Evolutionary conservation across 2,888 invertebrate species (phyloP).

Genomic region (Diarsia rubi): DNA sequence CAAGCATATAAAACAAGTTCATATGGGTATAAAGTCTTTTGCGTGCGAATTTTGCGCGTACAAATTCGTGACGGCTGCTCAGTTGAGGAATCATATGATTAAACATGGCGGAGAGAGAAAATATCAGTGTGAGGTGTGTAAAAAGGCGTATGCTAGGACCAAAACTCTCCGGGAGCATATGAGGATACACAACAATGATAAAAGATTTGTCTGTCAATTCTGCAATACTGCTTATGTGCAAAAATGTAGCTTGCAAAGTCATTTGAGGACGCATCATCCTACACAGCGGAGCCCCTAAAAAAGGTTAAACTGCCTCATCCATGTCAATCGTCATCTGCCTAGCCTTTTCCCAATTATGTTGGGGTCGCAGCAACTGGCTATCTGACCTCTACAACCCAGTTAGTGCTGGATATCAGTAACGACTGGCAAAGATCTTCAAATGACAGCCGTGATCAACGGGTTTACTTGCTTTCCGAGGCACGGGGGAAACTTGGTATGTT

Average conservation of each 20-base stretch:
- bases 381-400: too few species aligned
- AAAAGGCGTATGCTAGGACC: slow-evolving; percentile 83
- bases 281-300: slow-evolving; percentile 71
- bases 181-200: slow-evolving; percentile 85
- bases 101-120: slow-evolving; percentile 81
- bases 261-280: slow-evolving; percentile 84
- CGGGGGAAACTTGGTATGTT: too few species aligned
- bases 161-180: slow-evolving; percentile 84
- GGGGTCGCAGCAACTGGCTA: too few species aligned
- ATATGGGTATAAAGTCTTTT: slow-evolving; percentile 79
- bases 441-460: too few species aligned
- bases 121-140: slow-evolving; percentile 82
- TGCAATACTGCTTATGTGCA: slow-evolving; percentile 85
- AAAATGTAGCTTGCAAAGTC: slow-evolving; percentile 85
- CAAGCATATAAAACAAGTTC: slow-evolving; percentile 82
- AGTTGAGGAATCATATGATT: slow-evolving; percentile 81
- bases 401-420: too few species aligned
- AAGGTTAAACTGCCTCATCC: slow-evolving; percentile 49
- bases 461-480: too few species aligned
- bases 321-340: not conserved
- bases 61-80: slow-evolving; percentile 78
- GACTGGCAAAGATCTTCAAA: too few species aligned
- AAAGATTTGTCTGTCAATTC: slow-evolving; percentile 84
- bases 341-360: too few species aligned
- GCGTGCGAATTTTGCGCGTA: slow-evolving; percentile 78